These are phyloP conservation scores for Verasper variegatus DNA, from an alignment of 2,113 vertebrate genomes.

Conservation along the genomic window DNA sequence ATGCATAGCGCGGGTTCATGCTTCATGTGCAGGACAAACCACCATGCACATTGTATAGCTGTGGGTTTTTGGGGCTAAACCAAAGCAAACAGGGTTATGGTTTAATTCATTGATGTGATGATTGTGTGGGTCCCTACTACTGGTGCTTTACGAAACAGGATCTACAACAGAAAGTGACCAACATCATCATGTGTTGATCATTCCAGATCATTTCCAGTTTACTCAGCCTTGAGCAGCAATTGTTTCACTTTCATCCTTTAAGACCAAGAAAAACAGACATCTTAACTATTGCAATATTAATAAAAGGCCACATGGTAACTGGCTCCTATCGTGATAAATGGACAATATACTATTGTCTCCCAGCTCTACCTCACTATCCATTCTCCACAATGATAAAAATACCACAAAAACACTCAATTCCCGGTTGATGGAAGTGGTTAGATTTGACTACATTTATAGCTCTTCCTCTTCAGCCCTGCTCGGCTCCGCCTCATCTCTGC, in stretches of 20 bases:
- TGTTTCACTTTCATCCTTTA: background rate
- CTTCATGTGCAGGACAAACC: background rate
- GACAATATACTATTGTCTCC: background rate
- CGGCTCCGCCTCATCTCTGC: background rate
- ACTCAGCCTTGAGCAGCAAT: background rate
- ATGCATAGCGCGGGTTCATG: constrained; percentile 2
- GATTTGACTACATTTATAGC: background rate
- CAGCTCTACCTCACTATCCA: background rate
- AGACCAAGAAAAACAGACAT: background rate
- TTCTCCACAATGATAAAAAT: background rate
- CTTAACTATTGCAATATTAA: background rate
- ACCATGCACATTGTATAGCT: background rate
- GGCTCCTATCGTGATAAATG: background rate
- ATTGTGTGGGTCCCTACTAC: background rate
- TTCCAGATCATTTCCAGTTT: background rate
- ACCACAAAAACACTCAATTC: background rate
- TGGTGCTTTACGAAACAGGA: background rate
- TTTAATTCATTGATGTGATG: background rate
- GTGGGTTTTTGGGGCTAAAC: background rate
- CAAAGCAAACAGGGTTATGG: background rate
- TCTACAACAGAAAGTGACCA: background rate
- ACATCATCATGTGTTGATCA: background rate
- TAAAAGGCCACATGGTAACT: background rate
- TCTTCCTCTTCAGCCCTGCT: background rate
- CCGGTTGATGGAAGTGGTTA: background rate